Conservation (phyloP, 2,113 vertebrate genomes). For the Neogobius melanostomus region DNA sequence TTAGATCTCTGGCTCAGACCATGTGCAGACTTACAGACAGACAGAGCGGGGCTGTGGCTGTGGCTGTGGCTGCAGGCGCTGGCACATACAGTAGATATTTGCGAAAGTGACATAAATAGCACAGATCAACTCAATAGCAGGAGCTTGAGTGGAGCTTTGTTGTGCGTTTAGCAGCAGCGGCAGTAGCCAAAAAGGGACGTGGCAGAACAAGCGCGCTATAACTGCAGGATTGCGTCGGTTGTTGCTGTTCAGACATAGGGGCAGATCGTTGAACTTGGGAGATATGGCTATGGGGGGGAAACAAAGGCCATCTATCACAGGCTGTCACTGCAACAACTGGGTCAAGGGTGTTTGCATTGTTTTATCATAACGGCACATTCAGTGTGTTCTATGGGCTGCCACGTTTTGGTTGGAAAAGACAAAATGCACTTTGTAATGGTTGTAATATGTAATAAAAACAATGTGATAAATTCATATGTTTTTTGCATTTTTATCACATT, state of each 20-base stretch:
- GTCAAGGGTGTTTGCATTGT: slow-evolving; percentile 29
- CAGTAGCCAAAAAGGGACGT: slow-evolving; percentile 7
- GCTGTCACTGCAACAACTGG: slow-evolving; percentile 27
- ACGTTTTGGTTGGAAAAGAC: neutral
- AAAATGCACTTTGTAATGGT: no score
- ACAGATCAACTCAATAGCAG: slow-evolving; percentile 24
- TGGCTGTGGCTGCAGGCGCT: slow-evolving; percentile 60
- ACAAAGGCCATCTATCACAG: slow-evolving; percentile 18
- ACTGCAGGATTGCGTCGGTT: slow-evolving; percentile 19
- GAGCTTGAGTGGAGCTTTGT: slow-evolving; percentile 3
- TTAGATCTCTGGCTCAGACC: slow-evolving; percentile 61
- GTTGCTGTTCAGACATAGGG: neutral
- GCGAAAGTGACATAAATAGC: slow-evolving; percentile 37
- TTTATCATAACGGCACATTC: neutral
- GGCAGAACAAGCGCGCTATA: neutral
- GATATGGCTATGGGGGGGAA: slow-evolving; percentile 1
- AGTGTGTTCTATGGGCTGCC: neutral
- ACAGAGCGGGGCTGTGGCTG: slow-evolving; percentile 61
- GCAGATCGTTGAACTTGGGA: neutral
- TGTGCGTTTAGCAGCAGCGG: slow-evolving; percentile 25
- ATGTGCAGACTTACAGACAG: slow-evolving; percentile 54
- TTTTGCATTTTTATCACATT: neutral
- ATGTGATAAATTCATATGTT: no score
- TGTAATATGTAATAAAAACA: no score
- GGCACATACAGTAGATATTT: slow-evolving; percentile 53